Percentiles rank a stretch among this genome's conserved stretches.
phyloP scores from a whole-genome alignment of 2,888 invertebrate genomes.

The Ophion ventricosus region DNA sequence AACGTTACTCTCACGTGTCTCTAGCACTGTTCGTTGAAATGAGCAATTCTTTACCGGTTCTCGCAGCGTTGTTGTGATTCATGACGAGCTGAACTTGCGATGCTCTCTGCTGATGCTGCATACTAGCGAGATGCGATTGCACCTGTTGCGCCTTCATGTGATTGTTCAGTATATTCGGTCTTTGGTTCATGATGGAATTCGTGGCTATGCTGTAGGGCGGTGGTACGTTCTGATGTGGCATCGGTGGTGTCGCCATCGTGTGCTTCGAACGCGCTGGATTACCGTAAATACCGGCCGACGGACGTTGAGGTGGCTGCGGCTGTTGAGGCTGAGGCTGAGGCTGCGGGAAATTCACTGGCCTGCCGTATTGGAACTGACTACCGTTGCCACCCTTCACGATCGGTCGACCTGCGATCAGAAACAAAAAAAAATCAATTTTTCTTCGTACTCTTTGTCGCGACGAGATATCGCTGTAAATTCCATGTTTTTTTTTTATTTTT shows the following conservation, averaged over 20 bases:
- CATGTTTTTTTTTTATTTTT: not conserved
- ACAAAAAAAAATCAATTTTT: slow-evolving; percentile 10
- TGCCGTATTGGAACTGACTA: slow-evolving; percentile 78
- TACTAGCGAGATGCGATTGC: slow-evolving; percentile 79
- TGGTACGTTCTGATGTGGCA: slow-evolving; percentile 76
- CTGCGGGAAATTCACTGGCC: slow-evolving; percentile 75
- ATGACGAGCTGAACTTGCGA: slow-evolving; percentile 77
- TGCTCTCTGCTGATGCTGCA: slow-evolving; percentile 84
- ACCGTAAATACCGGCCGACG: slow-evolving; percentile 75
- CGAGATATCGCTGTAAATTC: not conserved
- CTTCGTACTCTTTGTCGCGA: not conserved
- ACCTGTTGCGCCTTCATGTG: slow-evolving; percentile 85
- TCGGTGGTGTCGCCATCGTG: slow-evolving; percentile 75
- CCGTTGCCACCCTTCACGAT: slow-evolving; percentile 85
- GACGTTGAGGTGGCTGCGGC: slow-evolving; percentile 75
- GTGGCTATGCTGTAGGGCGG: slow-evolving; percentile 77
- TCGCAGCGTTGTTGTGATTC: slow-evolving; percentile 79
- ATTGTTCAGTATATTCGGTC: slow-evolving; percentile 81
- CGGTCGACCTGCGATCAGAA: slow-evolving; percentile 83
- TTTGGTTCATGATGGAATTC: slow-evolving; percentile 78
- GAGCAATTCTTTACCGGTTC: slow-evolving; percentile 72
- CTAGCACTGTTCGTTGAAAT: not conserved
- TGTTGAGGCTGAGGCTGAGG: slow-evolving; percentile 75
- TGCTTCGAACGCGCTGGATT: slow-evolving; percentile 80
- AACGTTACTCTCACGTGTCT: no score